phyloP scores from a whole-genome alignment of 2,113 vertebrate genomes.

The Nycticebus coucang region DNA sequence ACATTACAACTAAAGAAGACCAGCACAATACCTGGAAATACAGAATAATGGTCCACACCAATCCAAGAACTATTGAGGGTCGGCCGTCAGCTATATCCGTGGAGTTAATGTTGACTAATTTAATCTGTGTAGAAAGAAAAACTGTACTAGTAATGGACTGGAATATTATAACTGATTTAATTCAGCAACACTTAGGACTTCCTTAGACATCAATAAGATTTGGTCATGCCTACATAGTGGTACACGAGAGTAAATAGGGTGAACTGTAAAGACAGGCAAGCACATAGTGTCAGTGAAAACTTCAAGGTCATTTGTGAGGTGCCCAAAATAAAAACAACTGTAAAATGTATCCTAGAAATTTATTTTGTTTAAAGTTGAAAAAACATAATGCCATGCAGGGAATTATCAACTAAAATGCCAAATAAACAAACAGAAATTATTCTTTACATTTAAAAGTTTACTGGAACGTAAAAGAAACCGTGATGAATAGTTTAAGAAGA shows the following conservation, averaged over 20 bases:
- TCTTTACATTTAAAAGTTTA: conserved; percentile 44
- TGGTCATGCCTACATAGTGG: conserved; percentile 12
- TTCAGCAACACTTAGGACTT: neutral
- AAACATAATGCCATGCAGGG: conserved; percentile 64
- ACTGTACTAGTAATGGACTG: neutral
- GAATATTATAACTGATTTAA: neutral
- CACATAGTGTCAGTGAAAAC: neutral
- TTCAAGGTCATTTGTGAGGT: conserved; percentile 2
- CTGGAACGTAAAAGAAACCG: neutral
- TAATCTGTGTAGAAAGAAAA: conserved; percentile 90
- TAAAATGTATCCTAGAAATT: neutral
- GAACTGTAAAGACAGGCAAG: neutral
- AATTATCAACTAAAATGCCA: conserved; percentile 55
- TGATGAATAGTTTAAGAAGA: conserved; percentile 30
- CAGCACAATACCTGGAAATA: conserved; percentile 94
- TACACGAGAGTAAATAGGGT: neutral
- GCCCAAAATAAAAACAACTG: conserved; percentile 3
- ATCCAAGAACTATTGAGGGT: conserved; percentile 95
- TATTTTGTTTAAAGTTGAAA: conserved; percentile 26
- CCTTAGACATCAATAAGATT: neutral
- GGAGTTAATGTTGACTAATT: conserved; percentile 98
- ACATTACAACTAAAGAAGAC: neutral
- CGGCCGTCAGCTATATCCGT: conserved; percentile 98
- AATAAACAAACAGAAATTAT: neutral
- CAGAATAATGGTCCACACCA: conserved; percentile 98